Base-by-base conservation (phyloP, 1,140 invertebrate genomes). In the Diorhabda elongata region DNA sequence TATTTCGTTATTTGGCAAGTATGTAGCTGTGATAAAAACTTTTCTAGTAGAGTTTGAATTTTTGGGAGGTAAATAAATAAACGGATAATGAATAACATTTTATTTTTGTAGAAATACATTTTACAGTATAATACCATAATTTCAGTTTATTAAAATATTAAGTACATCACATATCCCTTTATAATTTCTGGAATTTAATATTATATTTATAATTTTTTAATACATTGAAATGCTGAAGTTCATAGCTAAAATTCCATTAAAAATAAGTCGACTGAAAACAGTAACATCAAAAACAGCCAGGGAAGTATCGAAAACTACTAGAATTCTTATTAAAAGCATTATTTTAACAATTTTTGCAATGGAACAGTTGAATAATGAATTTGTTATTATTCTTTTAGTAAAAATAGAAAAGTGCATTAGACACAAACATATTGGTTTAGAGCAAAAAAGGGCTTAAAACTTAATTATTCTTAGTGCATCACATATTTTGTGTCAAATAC, bases 141-240 rank as follows among this genome's bases (percentile, higher is more conserved):
- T 52, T 52, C 47, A 52, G 6, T 67, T 73, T 75, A 74, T 74
- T 76, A 73, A 76, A 76, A 74, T 76, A 76, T 74, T 76, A 76
- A 76, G 75, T 76, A 76, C 75, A 76, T 76, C 75, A 76, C 73
- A 76, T 67, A 70, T 68, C 60, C 70, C 61, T 52, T 68, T 44
- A 42, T 64, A 41, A 44, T 44, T 42, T 47, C 52, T 62, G 61
- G 61, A 62, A 62, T 62, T 44, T 62, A 44, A 26, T 59, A 26
- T 59, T 59, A 42, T 42, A 26, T 42, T 62, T 42, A 42, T 43
- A 62, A 43, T 43, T 52, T 52, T 52, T n/a, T 52, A 52, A 52
- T 52, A 52, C 47, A 52, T 52, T 52, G 6, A 52, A 52, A 52
- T 6, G n/a, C n/a, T 52, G n/a, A 52, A 52, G n/a, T n/a, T 52